Conservation (phyloP, 1,140 invertebrate genomes). For the Lordiphosa collinella region DNA sequence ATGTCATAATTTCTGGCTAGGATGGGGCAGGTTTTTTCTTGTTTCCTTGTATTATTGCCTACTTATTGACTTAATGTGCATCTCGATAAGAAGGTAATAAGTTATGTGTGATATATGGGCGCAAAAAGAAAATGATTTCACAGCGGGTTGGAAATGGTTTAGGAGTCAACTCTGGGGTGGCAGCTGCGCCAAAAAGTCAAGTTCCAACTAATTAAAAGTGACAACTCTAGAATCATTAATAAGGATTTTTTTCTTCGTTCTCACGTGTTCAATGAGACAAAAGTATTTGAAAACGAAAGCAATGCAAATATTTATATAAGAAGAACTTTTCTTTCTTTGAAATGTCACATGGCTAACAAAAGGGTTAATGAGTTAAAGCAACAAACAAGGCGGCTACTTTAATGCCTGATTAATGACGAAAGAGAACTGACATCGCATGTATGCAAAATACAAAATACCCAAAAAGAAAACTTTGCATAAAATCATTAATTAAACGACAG, state of each 20-base stretch:
- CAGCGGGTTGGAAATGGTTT: constrained; percentile 25
- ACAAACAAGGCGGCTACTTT: constrained; percentile 50
- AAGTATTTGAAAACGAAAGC: constrained; percentile 27
- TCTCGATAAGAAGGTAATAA: constrained; percentile 49
- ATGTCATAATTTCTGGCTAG: constrained; percentile 54
- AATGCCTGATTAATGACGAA: constrained; percentile 69
- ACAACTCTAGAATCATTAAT: constrained; percentile 59
- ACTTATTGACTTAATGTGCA: constrained; percentile 71
- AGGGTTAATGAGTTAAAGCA: constrained; percentile 76
- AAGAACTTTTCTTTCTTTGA: constrained; percentile 30
- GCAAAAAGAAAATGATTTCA: constrained; percentile 14
- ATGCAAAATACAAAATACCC: constrained; percentile 43
- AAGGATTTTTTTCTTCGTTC: constrained; percentile 61
- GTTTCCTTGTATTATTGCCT: constrained; percentile 51
- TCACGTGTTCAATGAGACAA: constrained; percentile 36
- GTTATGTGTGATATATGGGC: constrained; percentile 55
- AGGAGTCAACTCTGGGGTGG: not conserved
- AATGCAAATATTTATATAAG: constrained; percentile 79
- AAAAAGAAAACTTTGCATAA: constrained; percentile 53
- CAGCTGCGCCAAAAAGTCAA: constrained; percentile 44
- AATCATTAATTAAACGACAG: constrained; percentile 69
- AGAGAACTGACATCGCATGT: constrained; percentile 37
- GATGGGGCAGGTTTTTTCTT: constrained; percentile 17
- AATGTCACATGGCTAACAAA: constrained; percentile 61
- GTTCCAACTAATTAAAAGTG: constrained; percentile 63